A percentile compares a stretch with the other conserved stretches of the same genome.
Conservation (phyloP, 1,140 invertebrate species). For the Oreohelix idahoensis region DNA sequence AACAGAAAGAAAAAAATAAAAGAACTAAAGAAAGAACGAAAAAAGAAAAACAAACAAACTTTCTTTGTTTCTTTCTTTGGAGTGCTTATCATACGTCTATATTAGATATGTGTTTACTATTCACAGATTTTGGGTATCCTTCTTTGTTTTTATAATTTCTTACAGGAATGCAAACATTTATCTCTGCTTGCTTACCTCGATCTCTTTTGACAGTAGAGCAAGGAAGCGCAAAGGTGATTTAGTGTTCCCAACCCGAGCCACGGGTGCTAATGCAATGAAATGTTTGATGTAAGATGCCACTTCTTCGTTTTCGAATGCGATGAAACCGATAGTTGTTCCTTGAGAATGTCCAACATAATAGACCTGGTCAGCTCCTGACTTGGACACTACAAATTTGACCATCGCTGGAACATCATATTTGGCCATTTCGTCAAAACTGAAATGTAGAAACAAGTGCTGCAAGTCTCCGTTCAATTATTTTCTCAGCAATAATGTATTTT, state of each 20-base stretch:
- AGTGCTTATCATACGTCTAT: too few species aligned
- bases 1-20: too few species aligned
- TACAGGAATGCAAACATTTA: too few species aligned
- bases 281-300: constrained; percentile 60
- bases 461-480: too few species aligned
- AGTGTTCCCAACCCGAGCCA: constrained; percentile 82
- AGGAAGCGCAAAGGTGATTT: constrained; percentile 77
- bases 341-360: constrained; percentile 83
- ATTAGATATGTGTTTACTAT: too few species aligned
- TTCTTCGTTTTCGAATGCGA: constrained; percentile 61
- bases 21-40: too few species aligned
- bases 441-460: not conserved
- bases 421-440: constrained; percentile 85
- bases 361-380: constrained; percentile 76
- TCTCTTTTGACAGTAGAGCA: constrained; percentile 66
- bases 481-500: too few species aligned
- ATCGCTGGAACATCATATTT: constrained; percentile 81
- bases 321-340: constrained; percentile 76
- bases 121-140: too few species aligned
- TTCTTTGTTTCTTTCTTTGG: too few species aligned
- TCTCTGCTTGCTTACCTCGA: constrained; percentile 63
- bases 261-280: constrained; percentile 82
- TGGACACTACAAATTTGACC: constrained; percentile 79
- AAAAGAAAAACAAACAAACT: too few species aligned
- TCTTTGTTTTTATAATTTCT: too few species aligned